A percentile compares a stretch with the other conserved stretches of the same genome.
These are phyloP conservation scores for Typhlichthys eigenmanni DNA, from an alignment of 2,797 vertebrate species.

Conservation along the genomic window DNA sequence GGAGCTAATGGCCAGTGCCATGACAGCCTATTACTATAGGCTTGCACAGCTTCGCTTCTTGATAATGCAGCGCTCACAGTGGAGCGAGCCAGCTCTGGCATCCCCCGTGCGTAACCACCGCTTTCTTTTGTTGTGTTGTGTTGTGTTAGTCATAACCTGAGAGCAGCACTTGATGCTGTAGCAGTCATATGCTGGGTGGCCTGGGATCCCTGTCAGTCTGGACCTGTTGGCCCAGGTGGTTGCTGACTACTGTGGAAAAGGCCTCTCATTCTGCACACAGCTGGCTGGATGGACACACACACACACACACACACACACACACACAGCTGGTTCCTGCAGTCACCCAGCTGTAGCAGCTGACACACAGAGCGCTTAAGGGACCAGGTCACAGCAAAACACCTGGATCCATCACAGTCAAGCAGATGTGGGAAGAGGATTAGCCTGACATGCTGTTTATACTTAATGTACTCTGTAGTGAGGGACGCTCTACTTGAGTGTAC, in stretches of 20 bases:
- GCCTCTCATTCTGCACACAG: constrained; percentile 48
- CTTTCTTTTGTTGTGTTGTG: too few species aligned
- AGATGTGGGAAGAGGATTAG: background rate
- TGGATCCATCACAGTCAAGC: constrained; percentile 26
- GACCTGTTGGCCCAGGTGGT: constrained; percentile 54
- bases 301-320: constrained; percentile 12
- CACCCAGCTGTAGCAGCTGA: constrained; percentile 57
- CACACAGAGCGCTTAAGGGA: constrained; percentile 20
- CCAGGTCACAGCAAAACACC: constrained; percentile 49
- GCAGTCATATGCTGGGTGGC: constrained; percentile 49
- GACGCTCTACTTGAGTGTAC: too few species aligned
- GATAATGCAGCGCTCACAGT: too few species aligned
- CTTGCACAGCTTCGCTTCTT: too few species aligned
- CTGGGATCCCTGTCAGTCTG: constrained; percentile 45
- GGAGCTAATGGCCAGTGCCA: too few species aligned
- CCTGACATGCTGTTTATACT: background rate
- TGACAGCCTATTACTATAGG: too few species aligned
- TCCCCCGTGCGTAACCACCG: too few species aligned
- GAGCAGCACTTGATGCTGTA: constrained; percentile 16
- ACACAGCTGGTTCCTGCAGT: constrained; percentile 44
- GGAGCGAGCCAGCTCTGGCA: too few species aligned
- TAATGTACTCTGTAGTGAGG: too few species aligned
- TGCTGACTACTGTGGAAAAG: constrained; percentile 72
- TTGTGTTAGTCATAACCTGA: too few species aligned
- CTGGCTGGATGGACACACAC: constrained; percentile 46